Conservation (phyloP, 2,888 invertebrate species). For the Lepidochitona cinerea region DNA sequence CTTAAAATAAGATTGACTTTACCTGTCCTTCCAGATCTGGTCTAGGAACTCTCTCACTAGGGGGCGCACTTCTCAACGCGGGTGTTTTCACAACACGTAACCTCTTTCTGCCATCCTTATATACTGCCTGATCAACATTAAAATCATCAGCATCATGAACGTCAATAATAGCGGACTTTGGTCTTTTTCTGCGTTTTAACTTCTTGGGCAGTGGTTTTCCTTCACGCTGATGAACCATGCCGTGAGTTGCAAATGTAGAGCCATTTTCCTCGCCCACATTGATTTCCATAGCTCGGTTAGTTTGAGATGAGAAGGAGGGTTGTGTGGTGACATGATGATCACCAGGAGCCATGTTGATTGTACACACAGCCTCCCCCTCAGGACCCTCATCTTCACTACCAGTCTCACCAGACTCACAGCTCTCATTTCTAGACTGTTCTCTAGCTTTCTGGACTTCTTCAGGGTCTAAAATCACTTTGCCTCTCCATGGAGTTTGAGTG, state of each 20-base stretch:
- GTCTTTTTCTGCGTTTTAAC: slow-evolving; percentile 3
- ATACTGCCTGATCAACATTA: slow-evolving; percentile 37
- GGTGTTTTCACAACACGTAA: background rate
- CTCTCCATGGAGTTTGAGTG: background rate
- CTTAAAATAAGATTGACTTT: too few relatives aligned
- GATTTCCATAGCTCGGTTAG: background rate
- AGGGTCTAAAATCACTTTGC: background rate
- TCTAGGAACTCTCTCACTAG: background rate
- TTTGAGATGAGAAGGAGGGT: slow-evolving; percentile 27
- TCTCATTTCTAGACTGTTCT: slow-evolving; percentile 13
- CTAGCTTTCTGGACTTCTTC: background rate
- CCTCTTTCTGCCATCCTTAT: slow-evolving; percentile 30
- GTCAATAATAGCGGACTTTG: slow-evolving; percentile 48
- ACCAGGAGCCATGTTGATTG: slow-evolving; percentile 15
- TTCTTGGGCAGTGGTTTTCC: background rate
- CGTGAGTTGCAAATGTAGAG: background rate
- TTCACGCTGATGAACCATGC: background rate
- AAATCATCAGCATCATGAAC: slow-evolving; percentile 54
- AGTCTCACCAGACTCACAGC: slow-evolving; percentile 34
- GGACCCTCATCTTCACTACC: slow-evolving; percentile 27
- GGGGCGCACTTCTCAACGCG: background rate
- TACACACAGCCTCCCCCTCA: slow-evolving; percentile 5
- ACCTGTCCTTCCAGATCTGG: slow-evolving; percentile 9
- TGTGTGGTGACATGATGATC: slow-evolving; percentile 47
- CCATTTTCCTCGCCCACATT: background rate